Evolutionary conservation across 2,888 invertebrate genomes (phyloP), one percentile per base, ranked within the genome.

Genomic region (Drosophila subsilvestris): DNA sequence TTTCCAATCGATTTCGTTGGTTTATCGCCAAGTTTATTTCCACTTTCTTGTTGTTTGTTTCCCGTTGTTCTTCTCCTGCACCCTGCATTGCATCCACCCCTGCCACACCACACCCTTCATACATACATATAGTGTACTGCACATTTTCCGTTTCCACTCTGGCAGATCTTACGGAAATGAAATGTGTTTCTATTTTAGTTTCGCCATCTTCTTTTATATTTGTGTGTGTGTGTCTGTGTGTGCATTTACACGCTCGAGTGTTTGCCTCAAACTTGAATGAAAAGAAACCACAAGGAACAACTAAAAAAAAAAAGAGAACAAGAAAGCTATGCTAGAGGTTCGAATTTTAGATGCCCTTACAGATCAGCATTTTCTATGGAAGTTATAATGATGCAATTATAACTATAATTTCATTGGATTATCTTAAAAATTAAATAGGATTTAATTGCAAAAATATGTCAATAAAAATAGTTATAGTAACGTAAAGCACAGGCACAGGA

Each of bases 171-270:
- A 83, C 86, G 84, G 88, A 85, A 85, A 88, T 85, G 88, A 85
- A 85, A 85, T 85, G 84, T 88, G 78, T 86, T 88, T 88, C 83
- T 82, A 86, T 83, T 88, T 88, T 75, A 83, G 88, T 83, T 81
- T 80, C 73, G 71, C 25, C 56, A 57, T 56, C 56, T 49, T 43
- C 18, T 1, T 48, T 56, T 37, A 6, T 71, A 77, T 75, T 63
- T 48, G 10, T 27, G 25, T 45, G 6, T 51, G 43, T 45, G 6
- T 42, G n/a, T 37, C n/a, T 54, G 68, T 77, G 68, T 80, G 74
- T 79, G 72, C 82, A 75, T 71, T 87, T 87, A 73, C 86, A 79
- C 78, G 80, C 73, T 83, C 60, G 73, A 88, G 88, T 85, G 77
- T 86, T 88, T 85, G 84, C 67, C 47, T 29, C 53, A 63, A 65